These are phyloP conservation scores for Arge pagana DNA, from an alignment of 2,888 invertebrate species.

Conservation along the genomic window DNA sequence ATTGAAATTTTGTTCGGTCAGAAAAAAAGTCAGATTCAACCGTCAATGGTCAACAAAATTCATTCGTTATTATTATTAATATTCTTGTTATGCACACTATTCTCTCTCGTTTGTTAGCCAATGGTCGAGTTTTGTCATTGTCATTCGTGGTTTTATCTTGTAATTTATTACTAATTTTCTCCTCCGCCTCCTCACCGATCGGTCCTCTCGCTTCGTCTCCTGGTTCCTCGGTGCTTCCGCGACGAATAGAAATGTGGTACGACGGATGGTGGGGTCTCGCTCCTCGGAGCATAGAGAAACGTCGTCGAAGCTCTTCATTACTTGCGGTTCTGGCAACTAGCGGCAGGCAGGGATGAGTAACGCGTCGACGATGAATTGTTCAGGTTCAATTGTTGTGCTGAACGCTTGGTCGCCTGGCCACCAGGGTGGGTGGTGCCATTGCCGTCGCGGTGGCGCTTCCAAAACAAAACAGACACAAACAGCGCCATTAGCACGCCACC, in stretches of 20 bases:
- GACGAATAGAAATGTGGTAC: neutral
- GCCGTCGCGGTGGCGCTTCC: conserved; percentile 52
- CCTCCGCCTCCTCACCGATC: neutral
- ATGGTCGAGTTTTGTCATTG: neutral
- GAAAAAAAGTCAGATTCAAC: neutral
- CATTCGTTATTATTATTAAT: conserved; percentile 18
- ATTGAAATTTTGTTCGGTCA: neutral
- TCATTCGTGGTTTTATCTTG: neutral
- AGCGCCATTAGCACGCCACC: conserved; percentile 46
- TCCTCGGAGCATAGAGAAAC: conserved; percentile 6
- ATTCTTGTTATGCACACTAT: conserved; percentile 14
- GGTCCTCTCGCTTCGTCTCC: neutral
- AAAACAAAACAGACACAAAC: conserved; percentile 53
- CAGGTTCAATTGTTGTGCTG: conserved; percentile 46
- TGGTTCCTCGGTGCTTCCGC: neutral
- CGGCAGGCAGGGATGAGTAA: conserved; percentile 26
- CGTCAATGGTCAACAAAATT: neutral
- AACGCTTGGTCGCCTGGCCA: conserved; percentile 48
- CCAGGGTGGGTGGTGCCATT: conserved; percentile 45
- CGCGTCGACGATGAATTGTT: conserved; percentile 27
- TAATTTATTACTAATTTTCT: neutral
- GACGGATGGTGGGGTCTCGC: conserved; percentile 18
- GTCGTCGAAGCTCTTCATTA: conserved; percentile 17
- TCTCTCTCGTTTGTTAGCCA: neutral
- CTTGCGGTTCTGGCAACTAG: conserved; percentile 29